A percentile compares a stretch with the other conserved stretches of the same genome.
These are phyloP conservation scores for Eretmocerus hayati DNA, from an alignment of 2,888 invertebrate genomes.

Conservation along the genomic window DNA sequence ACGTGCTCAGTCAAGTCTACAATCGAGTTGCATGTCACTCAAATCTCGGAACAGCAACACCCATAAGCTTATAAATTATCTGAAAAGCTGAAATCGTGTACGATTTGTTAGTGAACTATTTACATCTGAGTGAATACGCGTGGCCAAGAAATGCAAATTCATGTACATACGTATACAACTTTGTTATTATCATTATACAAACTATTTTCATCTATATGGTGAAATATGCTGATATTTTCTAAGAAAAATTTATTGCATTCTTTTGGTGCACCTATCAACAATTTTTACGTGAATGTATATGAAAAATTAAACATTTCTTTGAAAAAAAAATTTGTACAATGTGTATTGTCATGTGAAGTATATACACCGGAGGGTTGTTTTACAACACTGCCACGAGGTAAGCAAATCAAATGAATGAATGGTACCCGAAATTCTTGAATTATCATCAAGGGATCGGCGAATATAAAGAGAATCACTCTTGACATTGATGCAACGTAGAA, in stretches of 20 bases:
- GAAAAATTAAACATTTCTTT: constrained; percentile 11
- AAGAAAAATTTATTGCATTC: constrained; percentile 12
- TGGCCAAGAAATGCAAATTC: constrained; percentile 24
- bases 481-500: neutral
- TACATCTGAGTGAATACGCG: constrained; percentile 23
- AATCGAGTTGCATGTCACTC: constrained; percentile 37
- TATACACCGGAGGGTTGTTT: constrained; percentile 11
- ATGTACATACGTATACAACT: constrained; percentile 24
- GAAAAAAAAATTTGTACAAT: constrained; percentile 7
- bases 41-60: constrained; percentile 37
- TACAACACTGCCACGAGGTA: constrained; percentile 17
- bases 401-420: constrained; percentile 13
- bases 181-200: constrained; percentile 19
- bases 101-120: constrained; percentile 24
- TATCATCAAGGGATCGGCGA: constrained; percentile 7
- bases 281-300: constrained; percentile 11
- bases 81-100: constrained; percentile 38
- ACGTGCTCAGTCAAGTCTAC: constrained; percentile 36
- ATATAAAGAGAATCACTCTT: constrained; percentile 8
- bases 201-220: constrained; percentile 14
- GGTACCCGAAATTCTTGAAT: constrained; percentile 7
- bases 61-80: constrained; percentile 36
- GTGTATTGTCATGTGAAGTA: constrained; percentile 11
- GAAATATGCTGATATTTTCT: constrained; percentile 15
- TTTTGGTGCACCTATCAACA: constrained; percentile 5